Percentiles rank a stretch among this genome's conserved stretches.
Evolutionary conservation across 2,797 vertebrate species (phyloP).

Genomic region (Lacerta agilis): DNA sequence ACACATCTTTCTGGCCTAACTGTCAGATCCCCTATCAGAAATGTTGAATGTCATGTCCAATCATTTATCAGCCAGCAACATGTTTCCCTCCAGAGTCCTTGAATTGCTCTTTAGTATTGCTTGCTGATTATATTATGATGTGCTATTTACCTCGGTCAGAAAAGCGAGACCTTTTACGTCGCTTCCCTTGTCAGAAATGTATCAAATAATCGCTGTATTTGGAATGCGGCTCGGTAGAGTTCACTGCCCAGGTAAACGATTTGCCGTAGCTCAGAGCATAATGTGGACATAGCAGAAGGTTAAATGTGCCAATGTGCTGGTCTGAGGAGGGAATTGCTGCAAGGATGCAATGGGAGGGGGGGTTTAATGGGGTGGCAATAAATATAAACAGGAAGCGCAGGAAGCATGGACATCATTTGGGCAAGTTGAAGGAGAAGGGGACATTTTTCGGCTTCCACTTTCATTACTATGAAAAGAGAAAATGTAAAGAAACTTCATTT

Average conservation of each 20-base stretch:
- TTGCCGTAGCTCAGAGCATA: constrained; percentile 13
- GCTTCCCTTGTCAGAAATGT: constrained; percentile 15
- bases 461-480: background rate
- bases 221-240: constrained; percentile 7
- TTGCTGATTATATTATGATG: constrained; percentile 30
- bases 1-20: background rate
- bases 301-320: background rate
- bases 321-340: background rate
- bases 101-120: background rate
- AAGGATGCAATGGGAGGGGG: background rate
- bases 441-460: background rate
- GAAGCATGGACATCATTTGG: background rate
- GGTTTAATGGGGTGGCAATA: background rate
- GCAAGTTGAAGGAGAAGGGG: background rate
- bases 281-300: constrained; percentile 8
- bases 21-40: background rate
- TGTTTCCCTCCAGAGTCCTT: background rate
- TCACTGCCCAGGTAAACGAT: constrained; percentile 24
- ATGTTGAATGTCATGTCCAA: background rate
- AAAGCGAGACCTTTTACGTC: constrained; percentile 12
- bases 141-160: constrained; percentile 32
- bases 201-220: constrained; percentile 37
- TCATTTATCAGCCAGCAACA: background rate
- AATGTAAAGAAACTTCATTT: background rate
- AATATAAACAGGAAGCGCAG: background rate